phyloP scores from a whole-genome alignment of 2,113 vertebrate species.

The Arenaria interpres region DNA sequence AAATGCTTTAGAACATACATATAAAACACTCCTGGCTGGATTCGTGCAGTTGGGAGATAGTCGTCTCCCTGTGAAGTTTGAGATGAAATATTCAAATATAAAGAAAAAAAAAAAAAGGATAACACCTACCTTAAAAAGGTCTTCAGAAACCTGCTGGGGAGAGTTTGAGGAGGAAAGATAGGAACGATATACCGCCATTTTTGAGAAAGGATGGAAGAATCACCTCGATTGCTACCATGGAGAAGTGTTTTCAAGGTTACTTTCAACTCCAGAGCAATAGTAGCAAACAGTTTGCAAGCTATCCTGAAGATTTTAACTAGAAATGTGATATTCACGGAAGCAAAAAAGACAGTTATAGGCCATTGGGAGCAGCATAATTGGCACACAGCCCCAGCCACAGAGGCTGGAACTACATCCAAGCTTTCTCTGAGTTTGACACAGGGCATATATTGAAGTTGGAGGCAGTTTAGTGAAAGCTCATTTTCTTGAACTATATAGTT shows the following conservation, averaged over 20 bases:
- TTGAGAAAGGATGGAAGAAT: conserved; percentile 45
- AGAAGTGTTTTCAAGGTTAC: conserved; percentile 55
- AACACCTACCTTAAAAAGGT: conserved; percentile 16
- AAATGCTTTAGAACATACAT: conserved; percentile 5
- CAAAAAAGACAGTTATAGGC: conserved; percentile 47
- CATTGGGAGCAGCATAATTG: conserved; percentile 18
- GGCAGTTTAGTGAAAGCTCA: conserved; percentile 36
- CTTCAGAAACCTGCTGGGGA: conserved; percentile 29
- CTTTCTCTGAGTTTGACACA: background rate
- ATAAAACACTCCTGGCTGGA: background rate
- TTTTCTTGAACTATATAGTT: conserved; percentile 16
- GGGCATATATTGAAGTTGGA: conserved; percentile 33
- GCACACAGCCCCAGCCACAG: background rate
- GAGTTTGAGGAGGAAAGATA: conserved; percentile 19
- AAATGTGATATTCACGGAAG: conserved; percentile 59
- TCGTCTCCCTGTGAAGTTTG: conserved; percentile 1
- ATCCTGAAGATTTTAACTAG: conserved; percentile 32
- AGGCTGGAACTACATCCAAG: background rate
- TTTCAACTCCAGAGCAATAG: conserved; percentile 52
- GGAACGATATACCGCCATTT: background rate
- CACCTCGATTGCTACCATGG: background rate
- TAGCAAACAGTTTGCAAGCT: conserved; percentile 50
- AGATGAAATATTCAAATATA: conserved; percentile 47
- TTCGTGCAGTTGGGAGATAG: conserved; percentile 8
- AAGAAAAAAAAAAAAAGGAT: conserved; percentile 1